phyloP scores from a whole-genome alignment of 2,888 invertebrate genomes.

The Tethea ocularis region DNA sequence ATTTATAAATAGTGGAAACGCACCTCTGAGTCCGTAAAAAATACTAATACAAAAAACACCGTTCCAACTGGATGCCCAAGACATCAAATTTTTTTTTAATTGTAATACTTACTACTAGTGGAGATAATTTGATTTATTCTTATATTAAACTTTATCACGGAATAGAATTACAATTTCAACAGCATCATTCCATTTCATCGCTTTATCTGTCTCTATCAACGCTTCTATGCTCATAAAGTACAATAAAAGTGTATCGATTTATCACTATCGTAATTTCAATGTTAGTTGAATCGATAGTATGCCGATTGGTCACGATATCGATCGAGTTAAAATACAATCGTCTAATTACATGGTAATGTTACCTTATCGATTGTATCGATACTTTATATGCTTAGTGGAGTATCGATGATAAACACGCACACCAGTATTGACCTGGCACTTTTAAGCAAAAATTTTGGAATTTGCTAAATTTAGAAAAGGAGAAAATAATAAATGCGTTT shows the following conservation, averaged over 20 bases:
- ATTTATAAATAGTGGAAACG: too few species aligned
- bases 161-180: neutral
- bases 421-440: neutral
- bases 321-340: neutral
- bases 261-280: neutral
- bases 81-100: too few species aligned
- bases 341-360: neutral
- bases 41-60: too few species aligned
- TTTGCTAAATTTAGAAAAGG: too few species aligned
- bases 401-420: neutral
- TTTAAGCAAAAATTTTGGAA: too few species aligned
- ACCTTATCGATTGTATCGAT: neutral
- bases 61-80: too few species aligned
- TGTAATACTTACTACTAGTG: too few species aligned
- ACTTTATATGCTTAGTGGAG: neutral
- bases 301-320: constrained; percentile 3
- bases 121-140: too few species aligned
- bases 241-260: neutral
- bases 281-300: neutral
- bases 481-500: too few species aligned
- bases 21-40: too few species aligned
- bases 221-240: neutral
- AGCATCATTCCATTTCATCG: neutral
- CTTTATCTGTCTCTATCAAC: neutral
- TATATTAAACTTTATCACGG: neutral